These are phyloP conservation scores for Tenebrosternarchus preto DNA, from an alignment of 2,113 vertebrate species.

Conservation along the genomic window DNA sequence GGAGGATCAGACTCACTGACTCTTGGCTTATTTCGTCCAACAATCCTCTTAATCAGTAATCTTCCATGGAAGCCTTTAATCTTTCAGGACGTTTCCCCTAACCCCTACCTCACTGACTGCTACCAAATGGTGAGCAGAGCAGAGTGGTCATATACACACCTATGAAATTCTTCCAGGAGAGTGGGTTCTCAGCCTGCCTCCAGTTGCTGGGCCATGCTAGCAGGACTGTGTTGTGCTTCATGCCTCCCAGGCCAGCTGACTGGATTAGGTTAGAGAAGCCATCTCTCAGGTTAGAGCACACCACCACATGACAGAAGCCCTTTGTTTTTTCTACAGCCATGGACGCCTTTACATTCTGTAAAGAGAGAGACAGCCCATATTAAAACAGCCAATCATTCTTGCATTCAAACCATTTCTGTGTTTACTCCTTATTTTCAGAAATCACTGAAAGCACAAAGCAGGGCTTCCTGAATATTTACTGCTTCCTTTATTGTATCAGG, in stretches of 20 bases:
- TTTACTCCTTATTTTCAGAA: too few species aligned
- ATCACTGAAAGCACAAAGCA: background rate
- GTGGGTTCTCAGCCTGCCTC: constrained; percentile 76
- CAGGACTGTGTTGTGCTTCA: constrained; percentile 93
- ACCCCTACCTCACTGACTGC: too few species aligned
- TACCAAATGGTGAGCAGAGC: too few species aligned
- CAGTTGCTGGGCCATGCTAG: constrained; percentile 88
- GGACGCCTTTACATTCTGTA: constrained; percentile 84
- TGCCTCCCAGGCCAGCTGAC: constrained; percentile 91
- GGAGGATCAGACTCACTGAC: too few species aligned
- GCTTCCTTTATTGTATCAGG: background rate
- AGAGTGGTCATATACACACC: constrained; percentile 68
- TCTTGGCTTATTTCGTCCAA: too few species aligned
- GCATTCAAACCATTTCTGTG: background rate
- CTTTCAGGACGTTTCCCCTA: too few species aligned
- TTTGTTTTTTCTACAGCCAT: constrained; percentile 88
- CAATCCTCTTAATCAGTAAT: too few species aligned
- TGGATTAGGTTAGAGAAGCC: constrained; percentile 93
- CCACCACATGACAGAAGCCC: constrained; percentile 93
- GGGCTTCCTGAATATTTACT: background rate
- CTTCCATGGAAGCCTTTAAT: too few species aligned
- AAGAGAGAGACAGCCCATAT: background rate
- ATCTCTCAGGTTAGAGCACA: constrained; percentile 85
- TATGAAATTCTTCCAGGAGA: constrained; percentile 88
- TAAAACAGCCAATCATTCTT: background rate